Base-by-base conservation (phyloP, 2,888 invertebrate genomes). In the Epinotia demarniana region DNA sequence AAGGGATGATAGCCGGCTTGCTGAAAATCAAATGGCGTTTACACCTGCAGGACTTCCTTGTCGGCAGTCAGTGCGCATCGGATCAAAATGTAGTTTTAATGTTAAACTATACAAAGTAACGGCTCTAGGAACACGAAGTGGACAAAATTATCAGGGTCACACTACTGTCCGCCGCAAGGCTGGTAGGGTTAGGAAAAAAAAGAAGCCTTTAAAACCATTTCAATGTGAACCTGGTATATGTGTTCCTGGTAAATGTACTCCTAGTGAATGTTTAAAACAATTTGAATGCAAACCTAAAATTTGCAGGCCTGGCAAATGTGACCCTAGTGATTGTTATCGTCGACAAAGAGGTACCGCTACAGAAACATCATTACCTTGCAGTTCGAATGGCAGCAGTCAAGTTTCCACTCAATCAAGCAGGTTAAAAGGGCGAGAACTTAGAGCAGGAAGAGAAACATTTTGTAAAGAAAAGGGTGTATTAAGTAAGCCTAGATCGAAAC, bases 21-120 rank as follows among this genome's bases (percentile, higher is more conserved):
- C 39, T 6, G n/a, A 3, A 23, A 16, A 68, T 33, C 53, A 12
- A 19, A 27, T n/a, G 2, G 19, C 68, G 8, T 43, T 39, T 43
- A 3, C 23, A 16, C 23, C 68, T 9, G 16, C 5, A 3, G 55
- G 19, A 57, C 11, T 63, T 19, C 55, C 3, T 18, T 12, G 9
- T 3, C 67, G 67, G 18, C 39, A 13, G 13, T 13, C 39, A 55
- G 1, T 19, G 27, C 69, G 60, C 9, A 69, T 69, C 12, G 46
- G n/a, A 27, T 69, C 69, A 12, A 60, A 69, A 27, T 46, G 58
- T 60, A 16, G 27, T 58, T 60, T 60, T 18, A 60, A 69, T 3
- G 1, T 69, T 27, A 13, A 60, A 4, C 11, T n/a, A 12, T 60
- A 46, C 43, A 69, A 60, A 60, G 23, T n/a, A 19, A 16, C 43